Evolutionary conservation across 2,797 vertebrate genomes (phyloP).

Genomic region (Siniperca undulata): DNA sequence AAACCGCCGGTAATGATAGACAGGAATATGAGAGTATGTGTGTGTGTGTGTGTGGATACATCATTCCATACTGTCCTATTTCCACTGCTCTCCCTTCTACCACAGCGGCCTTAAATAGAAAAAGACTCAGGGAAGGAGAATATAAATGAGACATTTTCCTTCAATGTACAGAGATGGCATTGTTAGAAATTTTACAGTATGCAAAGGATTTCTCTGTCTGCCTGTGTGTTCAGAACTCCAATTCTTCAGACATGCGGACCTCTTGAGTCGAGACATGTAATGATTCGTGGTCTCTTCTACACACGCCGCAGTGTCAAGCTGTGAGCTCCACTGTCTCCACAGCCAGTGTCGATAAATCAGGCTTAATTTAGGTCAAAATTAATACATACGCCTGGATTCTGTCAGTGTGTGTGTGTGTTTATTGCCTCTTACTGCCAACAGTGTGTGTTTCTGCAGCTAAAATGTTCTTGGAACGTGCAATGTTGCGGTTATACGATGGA

Average conservation of each 20-base stretch:
- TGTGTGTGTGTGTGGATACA: slow-evolving; percentile 9
- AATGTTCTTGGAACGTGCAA: slow-evolving; percentile 32
- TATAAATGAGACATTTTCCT: slow-evolving; percentile 27
- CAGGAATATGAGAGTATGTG: slow-evolving; percentile 3
- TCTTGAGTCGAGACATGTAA: neutral
- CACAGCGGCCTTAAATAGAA: slow-evolving; percentile 22
- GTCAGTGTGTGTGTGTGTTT: slow-evolving; percentile 4
- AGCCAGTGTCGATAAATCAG: slow-evolving; percentile 48
- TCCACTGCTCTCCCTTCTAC: neutral
- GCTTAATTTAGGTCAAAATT: slow-evolving; percentile 52
- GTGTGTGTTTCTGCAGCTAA: slow-evolving; percentile 32
- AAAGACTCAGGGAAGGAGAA: neutral
- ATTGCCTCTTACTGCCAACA: slow-evolving; percentile 13
- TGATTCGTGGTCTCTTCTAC: slow-evolving; percentile 33
- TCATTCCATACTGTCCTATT: neutral
- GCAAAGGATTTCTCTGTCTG: slow-evolving; percentile 25
- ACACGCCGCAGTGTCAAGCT: neutral
- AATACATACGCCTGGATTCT: slow-evolving; percentile 21
- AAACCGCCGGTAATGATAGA: neutral
- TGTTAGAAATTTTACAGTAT: neutral
- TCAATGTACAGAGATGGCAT: slow-evolving; percentile 6
- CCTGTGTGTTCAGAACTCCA: slow-evolving; percentile 4
- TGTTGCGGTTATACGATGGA: slow-evolving; percentile 55
- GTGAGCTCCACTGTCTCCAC: slow-evolving; percentile 37
- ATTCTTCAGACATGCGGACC: slow-evolving; percentile 30